phyloP scores from a whole-genome alignment of 2,888 invertebrate genomes.

The Chironomus tentans region DNA sequence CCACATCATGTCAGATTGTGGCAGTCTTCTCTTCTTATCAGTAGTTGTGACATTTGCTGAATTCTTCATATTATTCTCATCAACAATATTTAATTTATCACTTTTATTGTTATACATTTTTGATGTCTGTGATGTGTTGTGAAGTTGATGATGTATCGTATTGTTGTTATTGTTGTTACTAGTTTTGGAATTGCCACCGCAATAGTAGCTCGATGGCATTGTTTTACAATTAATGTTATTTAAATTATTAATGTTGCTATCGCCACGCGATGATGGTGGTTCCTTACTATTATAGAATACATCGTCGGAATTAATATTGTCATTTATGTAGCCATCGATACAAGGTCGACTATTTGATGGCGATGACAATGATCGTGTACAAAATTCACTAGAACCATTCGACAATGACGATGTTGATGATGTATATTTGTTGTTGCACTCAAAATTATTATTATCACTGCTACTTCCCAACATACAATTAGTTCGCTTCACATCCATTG shows the following conservation, averaged over 20 bases:
- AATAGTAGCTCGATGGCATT: constrained; percentile 26
- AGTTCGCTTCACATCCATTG: too few species aligned
- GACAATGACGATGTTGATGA: constrained; percentile 23
- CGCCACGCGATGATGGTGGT: neutral
- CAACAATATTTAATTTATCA: constrained; percentile 22
- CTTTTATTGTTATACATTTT: neutral
- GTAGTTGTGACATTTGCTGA: neutral
- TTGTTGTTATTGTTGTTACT: neutral
- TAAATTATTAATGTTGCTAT: neutral
- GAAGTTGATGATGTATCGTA: constrained; percentile 18
- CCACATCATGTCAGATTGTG: constrained; percentile 25
- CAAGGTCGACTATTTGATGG: constrained; percentile 18
- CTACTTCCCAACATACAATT: neutral
- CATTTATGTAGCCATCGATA: neutral
- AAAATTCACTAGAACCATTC: constrained; percentile 25
- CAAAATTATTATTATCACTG: constrained; percentile 21
- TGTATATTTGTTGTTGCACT: constrained; percentile 6
- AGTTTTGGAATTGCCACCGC: neutral
- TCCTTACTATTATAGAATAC: constrained; percentile 12
- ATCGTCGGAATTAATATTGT: constrained; percentile 22
- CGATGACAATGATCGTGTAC: constrained; percentile 22
- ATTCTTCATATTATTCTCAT: constrained; percentile 24
- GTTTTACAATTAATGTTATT: constrained; percentile 22
- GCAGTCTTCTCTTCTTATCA: constrained; percentile 27
- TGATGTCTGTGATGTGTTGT: neutral